These are phyloP conservation scores for Metridium senile DNA, from an alignment of 92 coral and sea anemone genomes.

Conservation along the genomic window DNA sequence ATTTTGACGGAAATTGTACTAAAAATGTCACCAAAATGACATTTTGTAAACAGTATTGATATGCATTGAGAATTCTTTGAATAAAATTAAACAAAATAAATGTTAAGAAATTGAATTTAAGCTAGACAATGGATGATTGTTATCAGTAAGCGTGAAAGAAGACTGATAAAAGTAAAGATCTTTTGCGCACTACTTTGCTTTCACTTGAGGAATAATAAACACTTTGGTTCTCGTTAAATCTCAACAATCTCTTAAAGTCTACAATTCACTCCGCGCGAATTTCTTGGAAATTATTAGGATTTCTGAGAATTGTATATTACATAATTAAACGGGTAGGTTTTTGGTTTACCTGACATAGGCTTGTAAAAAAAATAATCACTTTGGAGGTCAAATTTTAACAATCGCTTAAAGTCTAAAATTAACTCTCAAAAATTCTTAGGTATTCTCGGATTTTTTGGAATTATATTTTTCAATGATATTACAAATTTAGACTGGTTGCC, in stretches of 20 bases:
- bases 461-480: too few relatives aligned
- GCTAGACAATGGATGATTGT: not conserved
- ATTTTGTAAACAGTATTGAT: not conserved
- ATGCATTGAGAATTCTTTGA: not conserved
- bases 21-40: not conserved
- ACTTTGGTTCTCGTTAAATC: not conserved
- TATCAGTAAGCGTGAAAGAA: not conserved
- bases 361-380: too few relatives aligned
- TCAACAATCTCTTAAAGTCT: not conserved
- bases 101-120: not conserved
- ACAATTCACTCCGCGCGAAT: not conserved
- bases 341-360: too few relatives aligned
- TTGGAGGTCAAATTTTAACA: too few relatives aligned
- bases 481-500: too few relatives aligned
- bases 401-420: too few relatives aligned
- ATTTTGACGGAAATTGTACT: conserved; percentile 1
- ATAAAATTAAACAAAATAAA: not conserved
- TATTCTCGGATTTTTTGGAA: too few relatives aligned
- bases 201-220: not conserved
- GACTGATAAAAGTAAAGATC: not conserved
- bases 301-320: not conserved
- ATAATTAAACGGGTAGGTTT: not conserved
- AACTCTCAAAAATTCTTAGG: too few relatives aligned
- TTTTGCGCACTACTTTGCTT: not conserved
- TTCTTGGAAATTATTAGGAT: not conserved